Conservation (phyloP, 1,140 invertebrate genomes). For the Dreissena polymorpha region DNA sequence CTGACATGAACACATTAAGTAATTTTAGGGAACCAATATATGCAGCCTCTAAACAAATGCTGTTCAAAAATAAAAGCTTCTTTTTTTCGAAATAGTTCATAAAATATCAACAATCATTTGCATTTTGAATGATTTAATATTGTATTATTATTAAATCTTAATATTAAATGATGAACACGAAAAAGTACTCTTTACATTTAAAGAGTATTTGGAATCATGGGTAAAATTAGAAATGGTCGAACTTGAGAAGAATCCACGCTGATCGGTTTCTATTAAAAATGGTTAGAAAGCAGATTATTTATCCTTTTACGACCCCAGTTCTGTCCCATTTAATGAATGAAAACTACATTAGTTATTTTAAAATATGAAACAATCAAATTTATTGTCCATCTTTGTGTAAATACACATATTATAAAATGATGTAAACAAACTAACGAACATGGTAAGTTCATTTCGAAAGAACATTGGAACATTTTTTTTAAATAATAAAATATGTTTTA, state of each 20-base stretch:
- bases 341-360: not conserved
- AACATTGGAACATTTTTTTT: not conserved
- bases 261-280: conserved; percentile 32
- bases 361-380: too few relatives aligned
- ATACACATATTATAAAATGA: not conserved
- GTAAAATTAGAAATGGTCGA: conserved; percentile 65
- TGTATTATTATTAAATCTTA: too few relatives aligned
- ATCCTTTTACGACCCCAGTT: not conserved
- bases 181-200: too few relatives aligned
- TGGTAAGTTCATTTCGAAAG: not conserved
- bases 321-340: not conserved
- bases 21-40: too few relatives aligned
- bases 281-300: conserved; percentile 29
- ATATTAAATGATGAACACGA: too few relatives aligned
- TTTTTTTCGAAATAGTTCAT: too few relatives aligned
- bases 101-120: too few relatives aligned
- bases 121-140: too few relatives aligned
- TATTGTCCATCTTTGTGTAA: not conserved
- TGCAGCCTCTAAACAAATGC: too few relatives aligned
- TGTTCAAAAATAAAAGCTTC: too few relatives aligned
- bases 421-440: conserved; percentile 4
- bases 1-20: too few relatives aligned
- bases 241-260: conserved; percentile 30
- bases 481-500: not conserved
- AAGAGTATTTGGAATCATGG: conserved; percentile 44